Base-by-base conservation (phyloP, 2,113 vertebrate genomes). In the Microcebus tavaratra region DNA sequence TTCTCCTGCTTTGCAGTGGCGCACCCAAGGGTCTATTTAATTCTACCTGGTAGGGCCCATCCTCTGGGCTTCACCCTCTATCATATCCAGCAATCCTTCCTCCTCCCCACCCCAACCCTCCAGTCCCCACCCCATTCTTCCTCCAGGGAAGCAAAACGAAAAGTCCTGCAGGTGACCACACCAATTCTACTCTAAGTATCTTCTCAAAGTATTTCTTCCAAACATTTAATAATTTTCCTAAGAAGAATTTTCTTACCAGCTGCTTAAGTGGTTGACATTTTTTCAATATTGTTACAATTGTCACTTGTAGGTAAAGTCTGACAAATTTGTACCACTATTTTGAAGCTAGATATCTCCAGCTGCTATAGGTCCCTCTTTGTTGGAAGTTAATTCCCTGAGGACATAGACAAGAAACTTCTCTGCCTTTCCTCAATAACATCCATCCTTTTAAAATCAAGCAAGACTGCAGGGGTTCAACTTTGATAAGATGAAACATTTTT, bases 391-490 rank as follows among this genome's bases (percentile, higher is more conserved):
- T 81, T 85, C 88, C 88, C 23, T 65, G 73, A 68, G 63, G 50
- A 76, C 42, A 91, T 39, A 88, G 82, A 90, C 55, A 67, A 68
- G 57, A 84, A 95, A 76, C 21, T 70, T 88, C 17, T 85, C 61
- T 45, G 48, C n/a, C 88, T 82, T 80, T 81, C 55, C 73, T 86
- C 36, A 80, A 4, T 23, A 81, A n/a, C 79, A 72, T 63, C 39
- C 21, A 9, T 92, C 53, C 15, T 48, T 89, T 91, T 73, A 39
- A 86, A 87, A 63, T 21, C 25, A 72, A 88, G 48, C 83, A 36
- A 34, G 57, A 55, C 39, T 10, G 5, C 31, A 61, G 65, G 50
- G 80, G 14, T 3, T 90, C 59, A 57, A 29, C 80, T 81, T 27
- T 65, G 42, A 90, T 70, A 57, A 86, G 36, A 70, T 45, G 73